Conservation (phyloP, 2,888 invertebrate species). For the Enoplolaimus lenunculus region DNA sequence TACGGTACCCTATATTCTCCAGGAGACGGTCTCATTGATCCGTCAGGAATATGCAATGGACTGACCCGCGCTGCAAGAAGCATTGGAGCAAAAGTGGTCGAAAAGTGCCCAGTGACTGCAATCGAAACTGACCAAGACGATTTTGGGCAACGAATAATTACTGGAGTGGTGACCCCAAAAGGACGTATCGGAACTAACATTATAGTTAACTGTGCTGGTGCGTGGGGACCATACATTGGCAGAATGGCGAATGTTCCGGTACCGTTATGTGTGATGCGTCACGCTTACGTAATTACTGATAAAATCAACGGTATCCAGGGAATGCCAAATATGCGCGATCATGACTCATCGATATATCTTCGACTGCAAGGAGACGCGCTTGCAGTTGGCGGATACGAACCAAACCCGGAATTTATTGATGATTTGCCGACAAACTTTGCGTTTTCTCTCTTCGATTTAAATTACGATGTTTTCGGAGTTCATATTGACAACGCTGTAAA, state of each 20-base stretch:
- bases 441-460: constrained; percentile 69
- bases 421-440: constrained; percentile 62
- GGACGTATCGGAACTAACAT: constrained; percentile 62
- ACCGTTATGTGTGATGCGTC: constrained; percentile 68
- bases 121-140: constrained; percentile 55
- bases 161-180: constrained; percentile 59
- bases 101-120: constrained; percentile 43
- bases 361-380: constrained; percentile 59
- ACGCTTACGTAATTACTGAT: constrained; percentile 71
- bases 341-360: constrained; percentile 66
- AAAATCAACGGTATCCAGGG: constrained; percentile 58
- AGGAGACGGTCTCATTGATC: constrained; percentile 69
- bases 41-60: constrained; percentile 62
- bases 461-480: constrained; percentile 66
- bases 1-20: constrained; percentile 60
- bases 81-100: constrained; percentile 8
- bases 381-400: constrained; percentile 72
- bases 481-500: constrained; percentile 49
- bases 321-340: constrained; percentile 69
- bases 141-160: constrained; percentile 55
- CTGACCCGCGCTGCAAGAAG: constrained; percentile 51
- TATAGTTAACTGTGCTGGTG: constrained; percentile 64
- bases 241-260: constrained; percentile 55
- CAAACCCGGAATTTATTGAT: constrained; percentile 64
- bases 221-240: constrained; percentile 64